Evolutionary conservation across 2,888 invertebrate genomes (phyloP).

Genomic region (Synanthedon formicaeformis): DNA sequence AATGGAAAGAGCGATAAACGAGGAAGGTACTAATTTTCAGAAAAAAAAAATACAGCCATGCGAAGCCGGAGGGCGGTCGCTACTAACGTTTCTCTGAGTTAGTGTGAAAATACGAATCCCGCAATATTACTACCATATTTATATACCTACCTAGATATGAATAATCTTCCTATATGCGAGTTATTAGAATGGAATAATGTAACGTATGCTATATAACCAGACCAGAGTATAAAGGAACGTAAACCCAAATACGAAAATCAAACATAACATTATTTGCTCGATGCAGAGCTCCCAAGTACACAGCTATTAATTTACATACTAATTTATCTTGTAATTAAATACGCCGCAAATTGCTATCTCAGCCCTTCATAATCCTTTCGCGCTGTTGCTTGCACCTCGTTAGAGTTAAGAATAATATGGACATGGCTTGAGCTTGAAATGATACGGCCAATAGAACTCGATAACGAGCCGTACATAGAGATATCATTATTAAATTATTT

Average conservation of each 20-base stretch:
- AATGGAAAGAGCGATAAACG: no score
- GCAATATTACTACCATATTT: no score
- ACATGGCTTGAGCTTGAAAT: conserved; percentile 13
- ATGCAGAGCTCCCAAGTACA: neutral
- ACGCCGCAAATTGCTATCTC: conserved; percentile 68
- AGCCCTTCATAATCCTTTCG: conserved; percentile 69
- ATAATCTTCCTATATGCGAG: no score
- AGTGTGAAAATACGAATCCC: no score
- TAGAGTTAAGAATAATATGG: conserved; percentile 20
- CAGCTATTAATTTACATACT: conserved; percentile 66
- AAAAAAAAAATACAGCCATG: no score
- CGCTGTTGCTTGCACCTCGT: conserved; percentile 37
- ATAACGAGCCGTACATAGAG: neutral
- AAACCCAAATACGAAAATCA: neutral
- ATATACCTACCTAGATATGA: no score
- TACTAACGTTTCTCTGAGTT: no score
- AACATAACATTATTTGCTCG: neutral
- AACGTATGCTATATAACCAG: no score
- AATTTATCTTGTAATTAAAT: conserved; percentile 70
- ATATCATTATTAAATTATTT: no score
- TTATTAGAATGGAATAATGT: no score
- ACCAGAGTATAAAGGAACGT: neutral
- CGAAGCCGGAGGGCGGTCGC: no score
- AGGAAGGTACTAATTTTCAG: no score
- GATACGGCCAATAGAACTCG: neutral